phyloP scores from a whole-genome alignment of 2,113 vertebrate species.

The Blennius ocellaris region DNA sequence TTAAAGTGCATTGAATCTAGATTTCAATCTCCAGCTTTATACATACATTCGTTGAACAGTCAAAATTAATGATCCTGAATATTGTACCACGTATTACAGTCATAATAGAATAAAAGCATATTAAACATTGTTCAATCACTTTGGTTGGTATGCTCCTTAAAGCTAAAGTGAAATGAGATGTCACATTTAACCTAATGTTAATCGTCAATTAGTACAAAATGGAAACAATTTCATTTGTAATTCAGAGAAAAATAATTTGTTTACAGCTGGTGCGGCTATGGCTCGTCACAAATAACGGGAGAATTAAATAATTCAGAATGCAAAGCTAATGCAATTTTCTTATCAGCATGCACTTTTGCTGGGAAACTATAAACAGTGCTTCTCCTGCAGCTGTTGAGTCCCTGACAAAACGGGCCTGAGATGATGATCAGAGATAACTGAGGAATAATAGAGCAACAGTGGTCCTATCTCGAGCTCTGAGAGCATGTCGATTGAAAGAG shows the following conservation, averaged over 20 bases:
- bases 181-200: neutral
- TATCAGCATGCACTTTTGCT: slow-evolving; percentile 1
- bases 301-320: neutral
- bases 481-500: slow-evolving; percentile 30
- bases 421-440: slow-evolving; percentile 45
- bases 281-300: no score
- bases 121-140: neutral
- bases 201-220: neutral
- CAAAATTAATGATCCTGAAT: no score
- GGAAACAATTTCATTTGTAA: neutral
- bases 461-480: slow-evolving; percentile 1
- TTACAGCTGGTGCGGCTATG: no score
- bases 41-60: no score
- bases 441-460: slow-evolving; percentile 44
- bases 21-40: no score
- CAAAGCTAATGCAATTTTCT: slow-evolving; percentile 3
- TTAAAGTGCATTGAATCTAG: no score
- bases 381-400: slow-evolving; percentile 29
- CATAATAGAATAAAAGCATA: no score
- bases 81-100: no score
- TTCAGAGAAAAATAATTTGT: no score
- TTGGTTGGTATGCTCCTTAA: slow-evolving; percentile 12
- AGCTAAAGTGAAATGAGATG: neutral
- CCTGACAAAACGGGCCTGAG: slow-evolving; percentile 29
- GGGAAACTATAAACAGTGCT: slow-evolving; percentile 5